Evolutionary conservation across 1,140 invertebrate species (phyloP).

Genomic region (Euura lappo): DNA sequence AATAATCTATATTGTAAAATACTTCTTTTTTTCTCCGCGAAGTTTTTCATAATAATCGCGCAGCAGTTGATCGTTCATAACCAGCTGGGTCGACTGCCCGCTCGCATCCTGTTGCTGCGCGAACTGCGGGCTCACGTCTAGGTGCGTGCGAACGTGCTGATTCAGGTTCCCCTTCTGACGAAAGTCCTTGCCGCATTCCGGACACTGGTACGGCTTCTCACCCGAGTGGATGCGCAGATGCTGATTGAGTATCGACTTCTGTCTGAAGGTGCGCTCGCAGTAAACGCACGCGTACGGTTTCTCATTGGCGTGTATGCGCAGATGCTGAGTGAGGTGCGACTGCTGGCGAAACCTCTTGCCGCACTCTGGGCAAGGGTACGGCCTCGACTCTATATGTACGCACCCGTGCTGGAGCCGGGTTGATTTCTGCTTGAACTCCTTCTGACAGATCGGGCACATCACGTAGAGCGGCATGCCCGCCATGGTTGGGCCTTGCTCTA

Average conservation of each 20-base stretch:
- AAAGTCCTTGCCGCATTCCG: slow-evolving; percentile 87
- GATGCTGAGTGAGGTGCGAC: slow-evolving; percentile 83
- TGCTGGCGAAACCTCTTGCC: slow-evolving; percentile 86
- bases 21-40: background rate
- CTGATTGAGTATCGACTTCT: slow-evolving; percentile 83
- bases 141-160: slow-evolving; percentile 88
- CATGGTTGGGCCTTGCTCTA: too few relatives aligned
- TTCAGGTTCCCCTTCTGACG: slow-evolving; percentile 88
- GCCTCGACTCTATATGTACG: slow-evolving; percentile 88
- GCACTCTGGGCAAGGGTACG: slow-evolving; percentile 87
- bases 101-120: too few relatives aligned
- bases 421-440: slow-evolving; percentile 89
- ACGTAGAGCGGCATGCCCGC: slow-evolving; percentile 85
- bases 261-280: slow-evolving; percentile 86
- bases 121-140: slow-evolving; percentile 77
- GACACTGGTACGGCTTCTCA: slow-evolving; percentile 88
- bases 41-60: too few relatives aligned
- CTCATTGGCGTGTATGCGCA: slow-evolving; percentile 87
- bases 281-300: slow-evolving; percentile 88
- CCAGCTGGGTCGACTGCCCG: too few relatives aligned
- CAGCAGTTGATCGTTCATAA: too few relatives aligned
- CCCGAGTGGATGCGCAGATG: slow-evolving; percentile 71
- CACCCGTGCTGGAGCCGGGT: slow-evolving; percentile 86
- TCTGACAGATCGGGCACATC: slow-evolving; percentile 84
- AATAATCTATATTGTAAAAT: background rate